Percentiles rank a stretch among this genome's conserved stretches.
Conservation (phyloP, 1,140 invertebrate species). For the Halesus radiatus region DNA sequence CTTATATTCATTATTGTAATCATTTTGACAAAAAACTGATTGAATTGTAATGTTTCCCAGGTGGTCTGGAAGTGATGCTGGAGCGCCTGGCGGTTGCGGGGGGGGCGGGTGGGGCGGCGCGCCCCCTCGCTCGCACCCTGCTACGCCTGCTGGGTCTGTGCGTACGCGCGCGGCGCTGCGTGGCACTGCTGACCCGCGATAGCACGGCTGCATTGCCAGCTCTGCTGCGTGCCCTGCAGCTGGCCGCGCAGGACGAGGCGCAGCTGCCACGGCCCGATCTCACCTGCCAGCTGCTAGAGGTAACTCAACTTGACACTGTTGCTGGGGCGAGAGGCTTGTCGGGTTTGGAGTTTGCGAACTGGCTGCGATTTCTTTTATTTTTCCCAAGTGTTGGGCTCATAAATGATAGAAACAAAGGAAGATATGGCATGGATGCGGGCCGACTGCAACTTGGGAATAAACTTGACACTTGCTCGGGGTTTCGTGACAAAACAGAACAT, state of each 20-base stretch:
- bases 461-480: no score
- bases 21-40: no score
- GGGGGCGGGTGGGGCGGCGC: conserved; percentile 65
- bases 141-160: conserved; percentile 66
- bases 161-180: conserved; percentile 67
- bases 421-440: no score
- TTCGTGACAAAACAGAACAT: no score
- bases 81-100: conserved; percentile 76
- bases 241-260: conserved; percentile 65
- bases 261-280: conserved; percentile 64
- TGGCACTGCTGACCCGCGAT: conserved; percentile 65
- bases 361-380: no score
- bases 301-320: no score
- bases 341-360: no score
- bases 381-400: no score
- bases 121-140: conserved; percentile 64
- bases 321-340: not conserved
- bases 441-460: no score
- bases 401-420: no score
- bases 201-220: conserved; percentile 66
- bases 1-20: no score
- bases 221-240: conserved; percentile 66
- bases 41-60: conserved; percentile 60
- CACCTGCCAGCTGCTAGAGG: conserved; percentile 67
- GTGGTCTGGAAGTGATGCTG: conserved; percentile 87